These are phyloP conservation scores for Lathronympha strigana DNA, from an alignment of 2,888 invertebrate genomes.

Conservation along the genomic window DNA sequence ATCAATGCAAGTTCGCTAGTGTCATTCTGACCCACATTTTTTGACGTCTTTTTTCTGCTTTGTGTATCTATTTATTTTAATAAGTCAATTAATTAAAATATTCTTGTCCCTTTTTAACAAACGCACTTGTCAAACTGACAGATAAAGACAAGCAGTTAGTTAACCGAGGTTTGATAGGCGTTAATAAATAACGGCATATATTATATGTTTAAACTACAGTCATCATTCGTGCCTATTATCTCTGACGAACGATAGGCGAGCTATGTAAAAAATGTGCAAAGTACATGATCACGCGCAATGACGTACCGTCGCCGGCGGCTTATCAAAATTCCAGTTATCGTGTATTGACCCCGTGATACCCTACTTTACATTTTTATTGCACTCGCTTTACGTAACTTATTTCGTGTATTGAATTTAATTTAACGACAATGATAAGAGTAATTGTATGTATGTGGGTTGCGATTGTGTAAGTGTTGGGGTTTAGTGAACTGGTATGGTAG, in stretches of 20 bases:
- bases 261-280: slow-evolving; percentile 15
- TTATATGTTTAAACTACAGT: not conserved
- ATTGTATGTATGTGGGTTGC: slow-evolving; percentile 22
- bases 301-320: slow-evolving; percentile 1
- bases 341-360: slow-evolving; percentile 39
- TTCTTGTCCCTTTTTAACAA: no score
- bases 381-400: slow-evolving; percentile 24
- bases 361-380: slow-evolving; percentile 28
- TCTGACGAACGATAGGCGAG: not conserved
- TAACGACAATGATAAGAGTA: slow-evolving; percentile 22
- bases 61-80: no score
- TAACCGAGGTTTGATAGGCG: no score
- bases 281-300: slow-evolving; percentile 22
- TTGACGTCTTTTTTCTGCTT: no score
- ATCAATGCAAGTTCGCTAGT: no score
- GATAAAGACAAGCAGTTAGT: no score
- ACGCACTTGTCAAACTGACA: no score
- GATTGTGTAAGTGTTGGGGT: slow-evolving; percentile 22
- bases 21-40: no score
- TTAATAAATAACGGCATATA: no score
- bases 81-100: no score
- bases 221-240: not conserved
- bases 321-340: slow-evolving; percentile 35
- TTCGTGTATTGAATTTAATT: slow-evolving; percentile 25
- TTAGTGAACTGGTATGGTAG: slow-evolving; percentile 11